Percentiles rank a stretch among this genome's conserved stretches.
These are phyloP conservation scores for Acanthurus lineatus DNA, from an alignment of 2,797 vertebrate genomes.

Conservation along the genomic window DNA sequence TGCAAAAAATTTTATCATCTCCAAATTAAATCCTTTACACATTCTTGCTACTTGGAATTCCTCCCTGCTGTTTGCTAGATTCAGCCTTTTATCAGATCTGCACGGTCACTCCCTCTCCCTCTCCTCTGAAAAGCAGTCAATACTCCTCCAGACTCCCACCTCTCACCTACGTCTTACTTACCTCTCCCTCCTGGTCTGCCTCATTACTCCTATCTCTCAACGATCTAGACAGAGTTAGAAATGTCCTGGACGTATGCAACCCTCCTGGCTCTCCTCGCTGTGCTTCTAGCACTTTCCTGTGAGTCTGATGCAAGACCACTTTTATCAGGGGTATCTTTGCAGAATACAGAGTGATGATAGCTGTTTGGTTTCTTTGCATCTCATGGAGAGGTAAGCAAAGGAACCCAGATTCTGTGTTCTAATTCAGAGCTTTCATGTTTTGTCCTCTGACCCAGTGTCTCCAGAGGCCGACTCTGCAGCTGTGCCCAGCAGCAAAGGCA, in stretches of 20 bases:
- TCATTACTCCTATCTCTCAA: constrained; percentile 53
- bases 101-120: constrained; percentile 46
- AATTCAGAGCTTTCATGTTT: too few relatives aligned
- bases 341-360: background rate
- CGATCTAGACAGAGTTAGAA: constrained; percentile 61
- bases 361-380: constrained; percentile 14
- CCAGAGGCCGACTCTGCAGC: constrained; percentile 76
- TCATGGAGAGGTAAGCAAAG: background rate
- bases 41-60: constrained; percentile 23
- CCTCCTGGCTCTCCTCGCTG: constrained; percentile 78
- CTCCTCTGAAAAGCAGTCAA: constrained; percentile 50
- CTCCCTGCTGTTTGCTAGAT: constrained; percentile 27
- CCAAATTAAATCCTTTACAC: constrained; percentile 7
- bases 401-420: constrained; percentile 14
- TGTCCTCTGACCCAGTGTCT: constrained; percentile 77
- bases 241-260: constrained; percentile 85
- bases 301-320: constrained; percentile 73
- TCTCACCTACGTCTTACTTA: constrained; percentile 53
- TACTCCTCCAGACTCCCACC: constrained; percentile 46
- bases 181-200: constrained; percentile 58
- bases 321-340: constrained; percentile 3
- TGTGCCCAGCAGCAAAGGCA: constrained; percentile 68
- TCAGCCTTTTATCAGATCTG: constrained; percentile 48
- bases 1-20: background rate
- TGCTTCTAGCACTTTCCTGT: constrained; percentile 84